Evolutionary conservation across 2,797 vertebrate genomes (phyloP).

Genomic region (Urophycis tenuis): DNA sequence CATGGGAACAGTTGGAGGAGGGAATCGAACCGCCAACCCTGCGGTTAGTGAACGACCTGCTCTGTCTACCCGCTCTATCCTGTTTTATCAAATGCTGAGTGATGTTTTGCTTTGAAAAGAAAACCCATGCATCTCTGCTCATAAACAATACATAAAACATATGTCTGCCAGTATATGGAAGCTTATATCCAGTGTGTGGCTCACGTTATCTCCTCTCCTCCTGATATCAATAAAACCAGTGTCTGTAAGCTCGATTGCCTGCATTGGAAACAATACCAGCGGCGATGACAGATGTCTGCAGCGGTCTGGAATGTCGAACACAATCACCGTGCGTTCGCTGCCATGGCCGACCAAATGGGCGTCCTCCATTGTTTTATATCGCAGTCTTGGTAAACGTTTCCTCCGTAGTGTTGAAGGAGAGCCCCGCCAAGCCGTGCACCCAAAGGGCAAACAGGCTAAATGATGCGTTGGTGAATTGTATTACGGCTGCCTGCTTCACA

Average conservation of each 20-base stretch:
- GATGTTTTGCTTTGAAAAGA: not conserved
- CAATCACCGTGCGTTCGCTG: too few species aligned
- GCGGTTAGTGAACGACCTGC: too few species aligned
- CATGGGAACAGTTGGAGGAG: too few species aligned
- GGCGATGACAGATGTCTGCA: not conserved
- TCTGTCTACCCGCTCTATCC: too few species aligned
- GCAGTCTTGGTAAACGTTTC: not conserved
- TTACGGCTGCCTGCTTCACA: not conserved
- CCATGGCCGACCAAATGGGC: too few species aligned
- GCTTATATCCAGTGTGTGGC: not conserved
- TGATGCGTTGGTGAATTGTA: not conserved
- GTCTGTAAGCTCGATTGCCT: not conserved
- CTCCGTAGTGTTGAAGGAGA: not conserved
- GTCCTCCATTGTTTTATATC: not conserved
- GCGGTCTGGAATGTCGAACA: not conserved
- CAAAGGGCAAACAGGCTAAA: not conserved
- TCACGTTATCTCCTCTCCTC: too few species aligned
- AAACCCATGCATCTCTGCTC: not conserved
- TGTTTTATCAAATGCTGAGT: not conserved
- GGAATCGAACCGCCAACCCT: too few species aligned
- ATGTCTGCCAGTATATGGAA: not conserved
- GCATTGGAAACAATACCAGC: not conserved
- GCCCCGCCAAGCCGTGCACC: not conserved
- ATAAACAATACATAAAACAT: not conserved
- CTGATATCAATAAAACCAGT: not conserved